Conservation (phyloP, 2,888 invertebrate species). For the Dicranocentrus wangi region DNA sequence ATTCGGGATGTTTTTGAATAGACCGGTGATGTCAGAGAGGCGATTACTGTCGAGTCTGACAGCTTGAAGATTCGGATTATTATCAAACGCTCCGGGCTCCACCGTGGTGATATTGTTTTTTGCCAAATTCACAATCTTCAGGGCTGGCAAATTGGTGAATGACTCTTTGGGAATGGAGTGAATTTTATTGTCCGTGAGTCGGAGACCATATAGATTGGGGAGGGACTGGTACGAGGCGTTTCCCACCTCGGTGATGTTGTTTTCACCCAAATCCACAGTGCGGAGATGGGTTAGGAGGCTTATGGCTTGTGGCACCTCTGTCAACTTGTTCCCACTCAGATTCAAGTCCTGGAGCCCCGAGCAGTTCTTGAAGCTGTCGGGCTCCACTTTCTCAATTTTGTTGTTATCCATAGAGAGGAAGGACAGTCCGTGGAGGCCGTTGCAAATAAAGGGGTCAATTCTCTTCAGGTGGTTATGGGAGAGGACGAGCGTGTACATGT, state of each 20-base stretch:
- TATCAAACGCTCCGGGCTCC: constrained; percentile 85
- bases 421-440: constrained; percentile 84
- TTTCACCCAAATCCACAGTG: constrained; percentile 89
- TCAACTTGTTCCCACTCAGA: constrained; percentile 86
- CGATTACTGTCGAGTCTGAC: constrained; percentile 86
- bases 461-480: constrained; percentile 86
- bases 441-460: constrained; percentile 85
- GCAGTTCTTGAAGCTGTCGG: constrained; percentile 85
- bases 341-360: constrained; percentile 87
- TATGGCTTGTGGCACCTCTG: constrained; percentile 84
- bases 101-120: constrained; percentile 87
- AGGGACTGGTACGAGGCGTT: constrained; percentile 87
- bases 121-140: constrained; percentile 88
- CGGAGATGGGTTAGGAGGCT: constrained; percentile 84
- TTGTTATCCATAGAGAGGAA: constrained; percentile 87
- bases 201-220: constrained; percentile 85
- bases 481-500: constrained; percentile 86
- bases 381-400: constrained; percentile 83
- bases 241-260: constrained; percentile 85
- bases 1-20: constrained; percentile 87
- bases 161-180: constrained; percentile 86
- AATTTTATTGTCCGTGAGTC: constrained; percentile 89
- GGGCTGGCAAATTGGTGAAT: constrained; percentile 84
- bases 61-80: constrained; percentile 85
- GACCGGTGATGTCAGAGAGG: constrained; percentile 85